phyloP scores from a whole-genome alignment of 1,140 invertebrate species.

The Phthorimaea operculella region DNA sequence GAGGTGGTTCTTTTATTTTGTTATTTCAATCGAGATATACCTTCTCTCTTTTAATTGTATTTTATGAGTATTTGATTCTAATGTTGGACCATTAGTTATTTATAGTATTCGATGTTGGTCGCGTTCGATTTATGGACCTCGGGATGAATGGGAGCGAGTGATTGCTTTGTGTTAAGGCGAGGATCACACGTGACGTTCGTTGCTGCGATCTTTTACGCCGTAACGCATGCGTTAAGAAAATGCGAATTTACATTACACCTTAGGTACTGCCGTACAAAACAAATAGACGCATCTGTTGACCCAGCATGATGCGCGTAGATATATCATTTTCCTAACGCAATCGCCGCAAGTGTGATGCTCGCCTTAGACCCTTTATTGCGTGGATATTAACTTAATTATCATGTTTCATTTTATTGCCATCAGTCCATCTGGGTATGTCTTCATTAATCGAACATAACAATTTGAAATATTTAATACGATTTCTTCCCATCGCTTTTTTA shows the following conservation, averaged over 20 bases:
- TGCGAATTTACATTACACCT: too few relatives aligned
- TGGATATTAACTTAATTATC: constrained; percentile 24
- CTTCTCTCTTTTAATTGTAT: constrained; percentile 67
- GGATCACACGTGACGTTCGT: too few relatives aligned
- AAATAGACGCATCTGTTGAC: too few relatives aligned
- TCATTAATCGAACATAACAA: not conserved
- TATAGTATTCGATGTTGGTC: constrained; percentile 65
- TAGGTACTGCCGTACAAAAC: too few relatives aligned
- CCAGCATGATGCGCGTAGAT: too few relatives aligned
- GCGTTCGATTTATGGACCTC: constrained; percentile 55
- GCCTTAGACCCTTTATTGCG: constrained; percentile 27
- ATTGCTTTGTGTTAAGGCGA: constrained; percentile 34
- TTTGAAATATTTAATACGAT: not conserved
- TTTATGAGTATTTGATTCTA: constrained; percentile 68
- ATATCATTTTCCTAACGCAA: too few relatives aligned
- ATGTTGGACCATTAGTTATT: constrained; percentile 65
- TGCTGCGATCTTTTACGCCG: too few relatives aligned
- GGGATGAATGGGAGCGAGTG: constrained; percentile 48
- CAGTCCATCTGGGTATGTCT: not conserved
- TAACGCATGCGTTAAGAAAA: too few relatives aligned
- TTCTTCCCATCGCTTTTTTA: too few relatives aligned
- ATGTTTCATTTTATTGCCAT: constrained; percentile 1
- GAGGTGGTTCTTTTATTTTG: constrained; percentile 59
- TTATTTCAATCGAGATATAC: constrained; percentile 46
- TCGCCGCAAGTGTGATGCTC: too few relatives aligned